Evolutionary conservation across 2,113 vertebrate genomes (phyloP).

Genomic region (Hystrix brachyura): DNA sequence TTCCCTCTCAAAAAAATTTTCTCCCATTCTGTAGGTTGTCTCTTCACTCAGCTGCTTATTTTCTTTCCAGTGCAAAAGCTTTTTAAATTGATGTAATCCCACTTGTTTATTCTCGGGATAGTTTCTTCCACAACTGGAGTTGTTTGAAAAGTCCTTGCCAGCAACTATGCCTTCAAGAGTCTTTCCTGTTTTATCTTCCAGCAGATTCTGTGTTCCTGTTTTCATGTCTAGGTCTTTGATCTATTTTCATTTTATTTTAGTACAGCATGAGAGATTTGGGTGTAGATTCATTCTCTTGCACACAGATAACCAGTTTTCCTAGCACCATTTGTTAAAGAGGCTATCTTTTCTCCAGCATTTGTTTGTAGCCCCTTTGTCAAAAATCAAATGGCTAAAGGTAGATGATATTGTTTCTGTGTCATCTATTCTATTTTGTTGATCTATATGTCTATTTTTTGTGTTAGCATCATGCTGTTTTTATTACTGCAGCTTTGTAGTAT

Average conservation of each 20-base stretch:
- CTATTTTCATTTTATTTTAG: not conserved
- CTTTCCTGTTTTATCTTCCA: not conserved
- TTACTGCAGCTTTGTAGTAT: not conserved
- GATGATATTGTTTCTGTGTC: not conserved
- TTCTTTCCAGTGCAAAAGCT: not conserved
- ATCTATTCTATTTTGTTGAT: not conserved
- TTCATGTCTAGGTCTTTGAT: not conserved
- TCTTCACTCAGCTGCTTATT: not conserved
- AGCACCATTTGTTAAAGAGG: not conserved
- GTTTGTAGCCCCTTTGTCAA: not conserved
- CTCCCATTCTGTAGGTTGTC: not conserved
- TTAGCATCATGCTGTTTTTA: not conserved
- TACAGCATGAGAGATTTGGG: not conserved
- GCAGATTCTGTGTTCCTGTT: not conserved
- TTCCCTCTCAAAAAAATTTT: not conserved
- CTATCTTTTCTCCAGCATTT: not conserved
- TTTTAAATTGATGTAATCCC: not conserved
- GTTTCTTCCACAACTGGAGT: not conserved
- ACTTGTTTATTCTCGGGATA: not conserved
- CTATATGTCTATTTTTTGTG: not conserved
- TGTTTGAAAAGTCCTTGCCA: not conserved
- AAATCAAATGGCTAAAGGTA: not conserved
- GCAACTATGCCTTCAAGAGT: not conserved
- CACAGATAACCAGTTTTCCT: not conserved
- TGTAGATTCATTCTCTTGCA: no score